phyloP scores from a whole-genome alignment of 2,113 vertebrate genomes.

The Ammodramus savannarum region DNA sequence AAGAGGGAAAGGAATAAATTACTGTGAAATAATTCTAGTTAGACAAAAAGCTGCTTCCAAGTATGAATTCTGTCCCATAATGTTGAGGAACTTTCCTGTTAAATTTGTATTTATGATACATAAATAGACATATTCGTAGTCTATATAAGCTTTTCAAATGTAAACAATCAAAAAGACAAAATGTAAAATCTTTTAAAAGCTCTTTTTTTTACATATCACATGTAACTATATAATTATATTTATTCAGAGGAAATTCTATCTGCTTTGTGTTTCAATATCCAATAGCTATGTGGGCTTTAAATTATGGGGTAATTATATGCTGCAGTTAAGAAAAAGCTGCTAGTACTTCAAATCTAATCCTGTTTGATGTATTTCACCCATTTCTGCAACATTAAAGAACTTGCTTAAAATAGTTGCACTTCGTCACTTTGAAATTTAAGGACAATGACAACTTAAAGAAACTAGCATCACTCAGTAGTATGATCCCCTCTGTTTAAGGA shows the following conservation, averaged over 20 bases:
- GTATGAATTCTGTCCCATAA: background rate
- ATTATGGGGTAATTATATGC: conserved; percentile 56
- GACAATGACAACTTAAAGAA: conserved; percentile 4
- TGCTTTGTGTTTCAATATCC: conserved; percentile 29
- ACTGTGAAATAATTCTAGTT: background rate
- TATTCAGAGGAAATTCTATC: conserved; percentile 33
- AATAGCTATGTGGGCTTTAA: conserved; percentile 20
- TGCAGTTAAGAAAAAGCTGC: conserved; percentile 38
- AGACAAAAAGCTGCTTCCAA: background rate
- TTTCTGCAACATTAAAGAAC: conserved; percentile 23
- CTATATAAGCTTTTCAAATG: background rate
- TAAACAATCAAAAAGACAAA: background rate
- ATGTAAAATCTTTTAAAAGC: background rate
- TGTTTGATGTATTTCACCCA: conserved; percentile 46
- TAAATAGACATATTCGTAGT: background rate
- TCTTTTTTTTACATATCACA: background rate
- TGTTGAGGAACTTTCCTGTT: background rate
- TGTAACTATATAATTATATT: conserved; percentile 56
- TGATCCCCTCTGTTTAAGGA: background rate
- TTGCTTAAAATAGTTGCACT: background rate
- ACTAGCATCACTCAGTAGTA: background rate
- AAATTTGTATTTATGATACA: background rate
- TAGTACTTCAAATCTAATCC: conserved; percentile 33
- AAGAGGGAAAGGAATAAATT: background rate
- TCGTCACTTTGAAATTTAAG: conserved; percentile 24